Percentiles rank a stretch among this genome's conserved stretches.
phyloP scores from a whole-genome alignment of 2,888 invertebrate genomes.

The Coleophora flavipennella region DNA sequence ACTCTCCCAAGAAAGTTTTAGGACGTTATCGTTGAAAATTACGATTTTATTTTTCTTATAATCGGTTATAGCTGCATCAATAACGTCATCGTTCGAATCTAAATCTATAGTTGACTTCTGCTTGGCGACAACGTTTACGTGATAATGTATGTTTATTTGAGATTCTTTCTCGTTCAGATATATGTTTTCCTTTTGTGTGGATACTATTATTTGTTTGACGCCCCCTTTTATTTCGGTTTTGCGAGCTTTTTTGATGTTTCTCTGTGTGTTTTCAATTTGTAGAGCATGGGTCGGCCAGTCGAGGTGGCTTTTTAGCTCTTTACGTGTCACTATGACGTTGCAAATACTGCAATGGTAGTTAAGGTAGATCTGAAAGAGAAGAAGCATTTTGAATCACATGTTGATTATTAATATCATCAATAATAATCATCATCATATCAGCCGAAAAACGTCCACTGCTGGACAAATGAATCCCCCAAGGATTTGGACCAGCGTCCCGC shows the following conservation, averaged over 20 bases:
- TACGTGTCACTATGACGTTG: constrained; percentile 22
- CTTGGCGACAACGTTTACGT: constrained; percentile 5
- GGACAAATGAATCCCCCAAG: no score
- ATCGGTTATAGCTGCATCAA: no score
- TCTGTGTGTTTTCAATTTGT: constrained; percentile 2
- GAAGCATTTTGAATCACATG: no score
- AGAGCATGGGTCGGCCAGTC: constrained; percentile 17
- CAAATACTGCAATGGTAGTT: constrained; percentile 32
- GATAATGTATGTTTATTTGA: constrained; percentile 7
- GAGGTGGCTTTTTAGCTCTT: constrained; percentile 16
- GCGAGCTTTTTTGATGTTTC: constrained; percentile 10
- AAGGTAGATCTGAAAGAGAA: constrained; percentile 22
- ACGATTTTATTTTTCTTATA: constrained; percentile 17
- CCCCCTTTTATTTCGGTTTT: constrained; percentile 13
- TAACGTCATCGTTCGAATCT: no score
- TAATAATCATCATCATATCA: no score
- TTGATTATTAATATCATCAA: no score
- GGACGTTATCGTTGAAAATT: constrained; percentile 7
- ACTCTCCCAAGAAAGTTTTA: constrained; percentile 18
- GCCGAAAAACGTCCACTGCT: no score
- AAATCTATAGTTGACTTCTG: background rate
- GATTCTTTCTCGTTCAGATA: constrained; percentile 12
- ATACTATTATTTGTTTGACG: constrained; percentile 7
- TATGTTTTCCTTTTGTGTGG: constrained; percentile 14
- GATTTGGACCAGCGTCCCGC: no score